Conservation (phyloP, 2,797 vertebrate species). For the Anisognathus igniventris region DNA sequence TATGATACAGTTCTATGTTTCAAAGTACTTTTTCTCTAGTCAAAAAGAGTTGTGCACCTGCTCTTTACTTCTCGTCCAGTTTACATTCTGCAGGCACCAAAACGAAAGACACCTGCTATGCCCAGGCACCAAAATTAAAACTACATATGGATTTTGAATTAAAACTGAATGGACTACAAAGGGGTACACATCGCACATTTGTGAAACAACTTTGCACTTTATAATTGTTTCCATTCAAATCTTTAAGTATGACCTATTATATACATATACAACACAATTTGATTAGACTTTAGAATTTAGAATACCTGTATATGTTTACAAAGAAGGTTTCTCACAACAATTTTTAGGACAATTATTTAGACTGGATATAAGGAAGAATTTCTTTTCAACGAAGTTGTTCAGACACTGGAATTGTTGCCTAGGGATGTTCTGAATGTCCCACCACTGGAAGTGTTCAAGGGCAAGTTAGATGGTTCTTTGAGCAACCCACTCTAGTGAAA, state of each 20-base stretch:
- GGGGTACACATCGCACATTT: neutral
- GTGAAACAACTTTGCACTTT: neutral
- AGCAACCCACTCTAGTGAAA: neutral
- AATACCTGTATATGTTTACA: neutral
- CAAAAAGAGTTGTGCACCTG: neutral
- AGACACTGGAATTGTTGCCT: neutral
- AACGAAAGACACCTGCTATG: neutral
- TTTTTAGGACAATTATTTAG: neutral
- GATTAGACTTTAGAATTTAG: neutral
- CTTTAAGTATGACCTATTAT: neutral
- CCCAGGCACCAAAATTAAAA: neutral
- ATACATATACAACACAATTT: neutral
- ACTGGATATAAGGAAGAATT: neutral
- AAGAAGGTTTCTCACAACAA: neutral
- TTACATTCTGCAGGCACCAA: neutral
- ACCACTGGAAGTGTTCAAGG: neutral
- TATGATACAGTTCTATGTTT: neutral
- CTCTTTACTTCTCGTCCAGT: neutral
- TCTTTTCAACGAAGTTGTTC: neutral
- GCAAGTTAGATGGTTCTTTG: fast-evolving
- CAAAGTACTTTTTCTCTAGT: neutral
- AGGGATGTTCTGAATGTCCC: neutral
- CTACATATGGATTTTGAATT: neutral
- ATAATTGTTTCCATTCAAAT: neutral
- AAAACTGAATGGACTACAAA: neutral